Conservation (phyloP, 2,113 vertebrate genomes). For the Symphodus melops region DNA sequence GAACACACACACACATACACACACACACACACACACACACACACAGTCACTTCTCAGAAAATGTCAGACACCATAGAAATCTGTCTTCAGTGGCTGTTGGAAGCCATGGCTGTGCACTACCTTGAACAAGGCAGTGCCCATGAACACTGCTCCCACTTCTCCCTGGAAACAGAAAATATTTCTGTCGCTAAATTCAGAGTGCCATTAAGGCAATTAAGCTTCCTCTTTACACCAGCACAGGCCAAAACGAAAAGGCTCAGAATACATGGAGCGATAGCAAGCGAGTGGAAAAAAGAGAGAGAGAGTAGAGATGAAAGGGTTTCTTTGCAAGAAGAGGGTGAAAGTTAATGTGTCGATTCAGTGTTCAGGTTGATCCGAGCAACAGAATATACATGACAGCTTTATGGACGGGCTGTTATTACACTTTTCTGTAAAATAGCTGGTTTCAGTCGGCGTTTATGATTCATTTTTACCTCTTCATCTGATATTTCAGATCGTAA, state of each 20-base stretch:
- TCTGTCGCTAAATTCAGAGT: constrained; percentile 7
- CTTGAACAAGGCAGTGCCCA: constrained; percentile 40
- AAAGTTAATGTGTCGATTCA: constrained; percentile 37
- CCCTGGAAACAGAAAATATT: constrained; percentile 38
- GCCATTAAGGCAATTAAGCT: constrained; percentile 57
- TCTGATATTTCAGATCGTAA: neutral
- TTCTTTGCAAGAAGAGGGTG: constrained; percentile 8
- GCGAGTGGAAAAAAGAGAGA: constrained; percentile 13
- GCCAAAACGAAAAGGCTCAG: constrained; percentile 2
- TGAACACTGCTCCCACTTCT: constrained; percentile 14
- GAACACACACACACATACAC: constrained; percentile 4
- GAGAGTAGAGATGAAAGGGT: constrained; percentile 7
- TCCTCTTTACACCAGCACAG: constrained; percentile 32
- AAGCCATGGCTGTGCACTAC: constrained; percentile 28
- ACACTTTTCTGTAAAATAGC: neutral
- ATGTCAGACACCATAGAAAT: constrained; percentile 54
- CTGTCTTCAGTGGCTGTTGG: constrained; percentile 23
- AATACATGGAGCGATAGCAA: neutral
- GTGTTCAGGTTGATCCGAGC: neutral
- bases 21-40: neutral
- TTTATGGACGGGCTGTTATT: constrained; percentile 7
- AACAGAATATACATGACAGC: neutral
- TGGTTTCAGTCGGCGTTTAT: neutral
- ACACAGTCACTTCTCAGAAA: constrained; percentile 1
- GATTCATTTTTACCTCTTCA: neutral